Conservation (phyloP, 2,888 invertebrate species). For the Emmelina monodactyla region DNA sequence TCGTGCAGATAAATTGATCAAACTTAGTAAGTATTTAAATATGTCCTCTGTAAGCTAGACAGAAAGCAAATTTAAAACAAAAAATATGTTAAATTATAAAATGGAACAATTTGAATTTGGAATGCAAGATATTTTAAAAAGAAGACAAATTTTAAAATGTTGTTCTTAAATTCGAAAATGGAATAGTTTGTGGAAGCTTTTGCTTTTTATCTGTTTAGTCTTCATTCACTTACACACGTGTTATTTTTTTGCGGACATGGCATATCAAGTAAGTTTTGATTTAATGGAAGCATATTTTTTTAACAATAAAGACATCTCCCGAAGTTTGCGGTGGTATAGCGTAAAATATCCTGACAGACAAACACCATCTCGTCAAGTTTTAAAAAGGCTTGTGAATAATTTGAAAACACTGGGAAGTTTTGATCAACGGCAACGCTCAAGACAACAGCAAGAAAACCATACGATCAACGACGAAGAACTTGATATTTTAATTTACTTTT, state of each 20-base stretch:
- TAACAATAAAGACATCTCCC: neutral
- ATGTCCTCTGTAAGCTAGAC: neutral
- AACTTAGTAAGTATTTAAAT: neutral
- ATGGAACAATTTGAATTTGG: neutral
- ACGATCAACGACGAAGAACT: neutral
- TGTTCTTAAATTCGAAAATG: neutral
- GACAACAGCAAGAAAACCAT: neutral
- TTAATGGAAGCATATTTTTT: conserved; percentile 2
- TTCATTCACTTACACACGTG: no score
- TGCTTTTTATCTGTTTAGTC: neutral
- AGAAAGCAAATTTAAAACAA: neutral
- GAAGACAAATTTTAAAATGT: no score
- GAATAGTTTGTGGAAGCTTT: neutral
- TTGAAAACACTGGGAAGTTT: neutral
- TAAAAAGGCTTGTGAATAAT: neutral
- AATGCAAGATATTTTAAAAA: no score
- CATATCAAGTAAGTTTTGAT: conserved; percentile 4
- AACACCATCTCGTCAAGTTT: neutral
- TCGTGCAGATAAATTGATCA: neutral
- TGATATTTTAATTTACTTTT: neutral
- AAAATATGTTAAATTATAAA: neutral
- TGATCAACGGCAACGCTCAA: neutral
- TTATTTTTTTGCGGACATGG: conserved; percentile 1
- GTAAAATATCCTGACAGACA: no score
- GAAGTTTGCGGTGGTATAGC: neutral